Evolutionary conservation across 2,888 invertebrate genomes (phyloP).

Genomic region (Drosophila yooni): DNA sequence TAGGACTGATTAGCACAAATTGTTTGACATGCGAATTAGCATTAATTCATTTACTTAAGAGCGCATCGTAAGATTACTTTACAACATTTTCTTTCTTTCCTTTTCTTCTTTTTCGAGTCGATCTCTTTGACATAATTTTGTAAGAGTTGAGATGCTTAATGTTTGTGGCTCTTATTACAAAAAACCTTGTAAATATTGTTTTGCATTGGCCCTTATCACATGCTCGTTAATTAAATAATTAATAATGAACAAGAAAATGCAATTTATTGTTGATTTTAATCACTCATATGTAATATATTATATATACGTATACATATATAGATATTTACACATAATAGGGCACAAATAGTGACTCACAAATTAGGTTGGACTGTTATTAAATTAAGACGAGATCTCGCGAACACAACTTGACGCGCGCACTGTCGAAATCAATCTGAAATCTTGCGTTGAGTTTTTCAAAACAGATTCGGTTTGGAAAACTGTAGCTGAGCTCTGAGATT

Average conservation of each 20-base stretch:
- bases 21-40: slow-evolving; percentile 22
- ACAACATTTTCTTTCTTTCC: neutral
- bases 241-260: neutral
- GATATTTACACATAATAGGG: neutral
- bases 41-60: slow-evolving; percentile 1
- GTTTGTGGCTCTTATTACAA: neutral
- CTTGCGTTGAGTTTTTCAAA: slow-evolving; percentile 66
- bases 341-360: slow-evolving; percentile 24
- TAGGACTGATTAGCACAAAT: slow-evolving; percentile 19
- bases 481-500: slow-evolving; percentile 21
- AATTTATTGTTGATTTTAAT: neutral
- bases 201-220: neutral
- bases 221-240: neutral
- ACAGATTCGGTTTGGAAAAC: slow-evolving; percentile 71
- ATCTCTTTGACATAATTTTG: neutral
- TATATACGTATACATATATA: neutral
- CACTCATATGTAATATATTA: neutral
- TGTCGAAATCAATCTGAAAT: slow-evolving; percentile 80
- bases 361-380: neutral
- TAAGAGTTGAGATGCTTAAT: neutral
- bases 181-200: neutral
- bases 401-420: slow-evolving; percentile 72
- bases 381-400: slow-evolving; percentile 7
- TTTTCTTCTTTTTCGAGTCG: neutral
- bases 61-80: neutral